Conservation (phyloP, 2,888 invertebrate genomes). For the Steinernema scapterisci region DNA sequence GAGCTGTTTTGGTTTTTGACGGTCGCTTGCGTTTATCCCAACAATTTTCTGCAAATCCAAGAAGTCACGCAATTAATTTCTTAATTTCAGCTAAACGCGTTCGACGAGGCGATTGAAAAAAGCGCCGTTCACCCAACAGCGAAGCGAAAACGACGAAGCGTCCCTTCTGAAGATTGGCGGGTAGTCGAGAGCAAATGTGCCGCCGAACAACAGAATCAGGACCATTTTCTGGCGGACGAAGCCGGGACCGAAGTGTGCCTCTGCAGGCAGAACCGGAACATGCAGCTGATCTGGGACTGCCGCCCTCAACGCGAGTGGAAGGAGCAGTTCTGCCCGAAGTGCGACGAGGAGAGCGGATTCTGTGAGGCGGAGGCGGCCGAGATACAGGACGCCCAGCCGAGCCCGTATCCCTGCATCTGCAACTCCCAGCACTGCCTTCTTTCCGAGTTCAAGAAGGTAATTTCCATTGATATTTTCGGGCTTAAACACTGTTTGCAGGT, state of each 20-base stretch:
- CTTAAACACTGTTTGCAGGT: neutral
- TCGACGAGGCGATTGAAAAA: constrained; percentile 53
- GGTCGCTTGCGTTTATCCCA: too few relatives aligned
- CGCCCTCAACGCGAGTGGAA: constrained; percentile 33
- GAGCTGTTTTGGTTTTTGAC: too few relatives aligned
- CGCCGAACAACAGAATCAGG: neutral
- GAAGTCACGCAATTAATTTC: neutral
- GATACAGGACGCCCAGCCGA: neutral
- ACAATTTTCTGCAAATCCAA: too few relatives aligned
- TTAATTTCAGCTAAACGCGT: constrained; percentile 56
- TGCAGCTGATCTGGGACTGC: constrained; percentile 34
- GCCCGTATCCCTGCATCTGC: constrained; percentile 18
- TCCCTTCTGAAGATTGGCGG: neutral
- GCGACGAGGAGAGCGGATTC: constrained; percentile 27
- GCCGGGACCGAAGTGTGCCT: constrained; percentile 34
- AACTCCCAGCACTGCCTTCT: constrained; percentile 1
- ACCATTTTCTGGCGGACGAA: neutral
- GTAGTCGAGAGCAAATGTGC: constrained; percentile 1
- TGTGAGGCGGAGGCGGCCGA: constrained; percentile 1
- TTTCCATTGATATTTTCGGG: neutral
- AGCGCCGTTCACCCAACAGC: neutral
- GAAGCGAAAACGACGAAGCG: constrained; percentile 17
- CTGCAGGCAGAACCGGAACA: constrained; percentile 30
- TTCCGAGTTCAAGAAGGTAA: constrained; percentile 18
- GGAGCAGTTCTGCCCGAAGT: constrained; percentile 7